Base-by-base conservation (phyloP, 2,113 vertebrate genomes). In the Lampris incognitus region DNA sequence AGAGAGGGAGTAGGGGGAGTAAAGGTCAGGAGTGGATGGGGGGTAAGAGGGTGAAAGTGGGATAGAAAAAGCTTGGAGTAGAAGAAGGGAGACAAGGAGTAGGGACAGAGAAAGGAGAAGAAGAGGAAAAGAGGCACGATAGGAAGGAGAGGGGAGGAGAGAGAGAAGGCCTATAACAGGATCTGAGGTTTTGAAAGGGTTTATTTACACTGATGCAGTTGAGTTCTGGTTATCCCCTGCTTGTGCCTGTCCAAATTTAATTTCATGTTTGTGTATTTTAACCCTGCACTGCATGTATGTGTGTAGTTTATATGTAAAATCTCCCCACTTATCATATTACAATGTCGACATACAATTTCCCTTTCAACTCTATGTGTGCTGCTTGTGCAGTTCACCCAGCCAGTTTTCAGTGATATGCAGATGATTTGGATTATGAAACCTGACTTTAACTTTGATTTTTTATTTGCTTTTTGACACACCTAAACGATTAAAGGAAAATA, bases 171-270 rank as follows among this genome's bases (percentile, higher is more conserved):
- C 56, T n/a, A 42, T 84, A 82, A 70, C 62, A 81, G 69, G 50
- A 83, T 85, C 77, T 77, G 83, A 83, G 74, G 65, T 81, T 77
- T 82, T 84, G 85, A 76, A 79, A 79, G 7, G 61, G n/a, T 49
- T 71, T 66, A 78, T 82, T 85, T 77, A 63, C 38, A 24, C 55
- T 57, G 79, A 62, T 73, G 76, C 76, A 74, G 73, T 71, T 58
- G n/a, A 59, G 13, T 41, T 39, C 69, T 71, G 51, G 3, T 88
- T 83, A 81, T 79, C 60, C 72, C n/a, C 59, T 6, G 46, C 50
- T 81, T 38, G 11, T 62, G 65, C 64, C 69, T 72, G 46, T 66
- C 66, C 41, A 59, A 64, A 63, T 84, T 87, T n/a, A 71, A 65
- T 75, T 78, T 66, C 54, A 77, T 77, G 57, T 37, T 52, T 24